phyloP scores from a whole-genome alignment of 2,797 vertebrate species.

The Sternarchorhynchus goeldii region DNA sequence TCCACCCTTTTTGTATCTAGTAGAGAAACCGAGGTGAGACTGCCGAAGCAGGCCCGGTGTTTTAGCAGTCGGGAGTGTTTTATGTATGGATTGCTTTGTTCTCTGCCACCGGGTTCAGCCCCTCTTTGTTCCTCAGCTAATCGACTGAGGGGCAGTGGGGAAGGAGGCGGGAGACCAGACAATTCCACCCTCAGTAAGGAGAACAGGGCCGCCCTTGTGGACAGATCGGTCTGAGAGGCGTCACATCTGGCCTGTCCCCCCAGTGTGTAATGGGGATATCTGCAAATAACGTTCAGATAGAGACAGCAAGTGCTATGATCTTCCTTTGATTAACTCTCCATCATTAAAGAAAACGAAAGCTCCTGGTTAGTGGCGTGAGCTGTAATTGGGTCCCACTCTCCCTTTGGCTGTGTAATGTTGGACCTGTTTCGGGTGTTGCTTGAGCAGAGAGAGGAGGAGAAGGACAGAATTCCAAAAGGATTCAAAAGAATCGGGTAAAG shows the following conservation, averaged over 20 bases:
- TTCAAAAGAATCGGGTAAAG: slow-evolving; percentile 54
- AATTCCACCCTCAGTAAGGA: slow-evolving; percentile 32
- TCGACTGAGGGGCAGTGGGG: slow-evolving; percentile 22
- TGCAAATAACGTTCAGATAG: slow-evolving; percentile 58
- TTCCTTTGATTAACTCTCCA: slow-evolving; percentile 52
- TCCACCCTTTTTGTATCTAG: background rate
- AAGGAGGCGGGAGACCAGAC: slow-evolving; percentile 30
- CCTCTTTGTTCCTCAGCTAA: slow-evolving; percentile 23
- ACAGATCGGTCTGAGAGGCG: slow-evolving; percentile 10
- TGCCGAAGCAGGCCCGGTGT: slow-evolving; percentile 8
- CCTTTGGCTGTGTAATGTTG: slow-evolving; percentile 33
- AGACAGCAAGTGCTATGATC: slow-evolving; percentile 56
- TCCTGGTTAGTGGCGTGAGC: slow-evolving; percentile 53
- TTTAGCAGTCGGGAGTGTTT: slow-evolving; percentile 23
- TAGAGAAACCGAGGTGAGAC: background rate
- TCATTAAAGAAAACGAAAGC: slow-evolving; percentile 55
- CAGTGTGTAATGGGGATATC: slow-evolving; percentile 50
- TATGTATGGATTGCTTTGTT: slow-evolving; percentile 43
- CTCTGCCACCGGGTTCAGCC: slow-evolving; percentile 24
- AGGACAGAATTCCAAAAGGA: slow-evolving; percentile 66
- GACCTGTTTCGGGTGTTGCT: slow-evolving; percentile 11
- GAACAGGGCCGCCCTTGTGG: slow-evolving; percentile 45
- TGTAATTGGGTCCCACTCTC: slow-evolving; percentile 20
- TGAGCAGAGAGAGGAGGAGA: slow-evolving; percentile 8
- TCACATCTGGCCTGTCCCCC: slow-evolving; percentile 40